Conservation (phyloP, 2,888 invertebrate genomes). For the Slavum lentiscoides region DNA sequence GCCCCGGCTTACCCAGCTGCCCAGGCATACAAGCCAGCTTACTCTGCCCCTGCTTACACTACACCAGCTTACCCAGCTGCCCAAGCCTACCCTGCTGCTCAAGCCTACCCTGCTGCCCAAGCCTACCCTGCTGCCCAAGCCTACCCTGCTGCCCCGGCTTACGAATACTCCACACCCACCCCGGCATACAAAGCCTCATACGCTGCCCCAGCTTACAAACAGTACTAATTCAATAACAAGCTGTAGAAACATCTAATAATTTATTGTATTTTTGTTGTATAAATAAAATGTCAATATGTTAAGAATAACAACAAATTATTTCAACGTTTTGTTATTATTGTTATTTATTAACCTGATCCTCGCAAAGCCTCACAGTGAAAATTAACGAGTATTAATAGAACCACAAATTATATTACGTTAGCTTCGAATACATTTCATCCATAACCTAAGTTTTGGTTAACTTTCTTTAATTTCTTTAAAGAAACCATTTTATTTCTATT, state of each 20-base stretch:
- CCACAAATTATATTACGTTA: too few species aligned
- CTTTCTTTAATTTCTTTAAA: too few species aligned
- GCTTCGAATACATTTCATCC: too few species aligned
- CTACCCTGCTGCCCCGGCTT: constrained; percentile 51
- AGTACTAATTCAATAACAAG: constrained; percentile 17
- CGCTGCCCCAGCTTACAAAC: constrained; percentile 50
- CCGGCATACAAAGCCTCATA: neutral
- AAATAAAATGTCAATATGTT: constrained; percentile 36
- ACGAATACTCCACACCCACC: neutral
- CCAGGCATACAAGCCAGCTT: constrained; percentile 41
- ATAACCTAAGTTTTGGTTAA: too few species aligned
- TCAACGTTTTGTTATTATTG: too few species aligned
- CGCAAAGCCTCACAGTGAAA: too few species aligned
- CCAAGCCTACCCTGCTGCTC: constrained; percentile 15
- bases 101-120: constrained; percentile 40
- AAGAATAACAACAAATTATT: neutral
- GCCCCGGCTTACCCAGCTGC: constrained; percentile 30
- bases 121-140: neutral
- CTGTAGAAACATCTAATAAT: neutral
- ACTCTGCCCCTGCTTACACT: neutral
- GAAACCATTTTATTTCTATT: too few species aligned
- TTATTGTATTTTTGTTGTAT: constrained; percentile 28
- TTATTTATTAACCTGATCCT: too few species aligned
- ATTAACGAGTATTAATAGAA: too few species aligned
- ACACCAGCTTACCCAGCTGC: neutral